Percentiles rank a stretch among this genome's conserved stretches.
Evolutionary conservation across 37 sponge, comb jelly and placozoan genomes (phyloP).

Genomic region (Agelas oroides): DNA sequence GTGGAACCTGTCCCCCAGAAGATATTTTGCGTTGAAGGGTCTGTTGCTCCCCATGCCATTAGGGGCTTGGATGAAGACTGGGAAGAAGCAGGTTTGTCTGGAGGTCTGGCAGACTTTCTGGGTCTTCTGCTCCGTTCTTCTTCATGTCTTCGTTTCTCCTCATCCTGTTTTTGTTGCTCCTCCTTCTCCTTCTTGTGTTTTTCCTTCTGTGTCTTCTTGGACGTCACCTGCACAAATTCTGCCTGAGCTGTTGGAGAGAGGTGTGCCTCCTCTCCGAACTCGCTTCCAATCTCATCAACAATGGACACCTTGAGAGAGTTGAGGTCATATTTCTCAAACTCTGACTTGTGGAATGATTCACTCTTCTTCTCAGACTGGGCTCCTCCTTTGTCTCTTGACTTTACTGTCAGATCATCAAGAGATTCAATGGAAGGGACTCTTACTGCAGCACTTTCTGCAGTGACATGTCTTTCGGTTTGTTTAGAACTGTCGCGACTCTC

Average conservation of each 20-base stretch:
- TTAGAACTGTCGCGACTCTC: neutral
- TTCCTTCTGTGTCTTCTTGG: slow-evolving; percentile 65
- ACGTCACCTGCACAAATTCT: slow-evolving; percentile 69
- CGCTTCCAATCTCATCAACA: slow-evolving; percentile 42
- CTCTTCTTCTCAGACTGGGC: neutral
- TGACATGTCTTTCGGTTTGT: neutral
- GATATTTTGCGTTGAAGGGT: neutral
- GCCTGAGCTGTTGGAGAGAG: slow-evolving; percentile 19
- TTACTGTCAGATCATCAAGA: neutral
- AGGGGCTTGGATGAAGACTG: slow-evolving; percentile 1
- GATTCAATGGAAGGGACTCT: neutral
- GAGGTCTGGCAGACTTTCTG: neutral
- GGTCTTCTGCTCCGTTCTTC: slow-evolving; percentile 27
- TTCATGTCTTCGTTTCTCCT: slow-evolving; percentile 21
- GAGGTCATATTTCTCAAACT: slow-evolving; percentile 47
- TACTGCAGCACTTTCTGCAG: neutral
- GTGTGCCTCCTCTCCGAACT: slow-evolving; percentile 3
- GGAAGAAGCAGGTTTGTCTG: neutral
- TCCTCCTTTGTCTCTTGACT: neutral
- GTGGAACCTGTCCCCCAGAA: neutral
- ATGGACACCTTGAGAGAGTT: slow-evolving; percentile 57
- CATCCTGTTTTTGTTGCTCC: slow-evolving; percentile 41
- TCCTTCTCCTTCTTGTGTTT: slow-evolving; percentile 54
- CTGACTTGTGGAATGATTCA: neutral
- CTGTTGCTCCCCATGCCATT: slow-evolving; percentile 19